Evolutionary conservation across 2,888 invertebrate species (phyloP).

Genomic region (Cephus pulcher): DNA sequence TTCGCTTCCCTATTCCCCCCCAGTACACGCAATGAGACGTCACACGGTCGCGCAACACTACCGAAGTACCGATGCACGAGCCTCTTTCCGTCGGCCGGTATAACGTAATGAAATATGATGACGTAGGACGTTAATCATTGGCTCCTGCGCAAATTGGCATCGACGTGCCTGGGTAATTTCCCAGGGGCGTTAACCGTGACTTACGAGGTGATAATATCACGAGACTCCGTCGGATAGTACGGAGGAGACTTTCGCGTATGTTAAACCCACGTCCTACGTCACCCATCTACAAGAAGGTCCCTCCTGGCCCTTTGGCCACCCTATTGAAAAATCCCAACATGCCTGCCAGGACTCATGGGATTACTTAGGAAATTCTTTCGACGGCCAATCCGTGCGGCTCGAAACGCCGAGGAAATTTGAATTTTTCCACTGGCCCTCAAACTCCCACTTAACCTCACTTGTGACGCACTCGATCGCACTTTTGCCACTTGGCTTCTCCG

Average conservation of each 20-base stretch:
- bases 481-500: neutral
- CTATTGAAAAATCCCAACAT: neutral
- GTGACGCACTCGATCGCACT: neutral
- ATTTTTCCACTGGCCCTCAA: neutral
- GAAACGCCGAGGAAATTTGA: neutral
- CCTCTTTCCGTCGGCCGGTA: neutral
- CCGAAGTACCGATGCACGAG: neutral
- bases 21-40: neutral
- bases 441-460: neutral
- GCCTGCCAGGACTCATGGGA: neutral
- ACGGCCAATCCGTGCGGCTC: neutral
- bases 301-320: neutral
- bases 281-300: neutral
- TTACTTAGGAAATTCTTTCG: neutral
- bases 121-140: slow-evolving; percentile 31
- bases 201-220: slow-evolving; percentile 31
- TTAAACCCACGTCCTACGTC: neutral
- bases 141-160: slow-evolving; percentile 34
- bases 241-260: neutral
- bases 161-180: slow-evolving; percentile 45
- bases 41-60: neutral
- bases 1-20: neutral
- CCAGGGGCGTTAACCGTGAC: slow-evolving; percentile 43
- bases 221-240: slow-evolving; percentile 1
- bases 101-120: neutral